Base-by-base conservation (phyloP, 2,113 vertebrate genomes). In the Scopus umbretta region DNA sequence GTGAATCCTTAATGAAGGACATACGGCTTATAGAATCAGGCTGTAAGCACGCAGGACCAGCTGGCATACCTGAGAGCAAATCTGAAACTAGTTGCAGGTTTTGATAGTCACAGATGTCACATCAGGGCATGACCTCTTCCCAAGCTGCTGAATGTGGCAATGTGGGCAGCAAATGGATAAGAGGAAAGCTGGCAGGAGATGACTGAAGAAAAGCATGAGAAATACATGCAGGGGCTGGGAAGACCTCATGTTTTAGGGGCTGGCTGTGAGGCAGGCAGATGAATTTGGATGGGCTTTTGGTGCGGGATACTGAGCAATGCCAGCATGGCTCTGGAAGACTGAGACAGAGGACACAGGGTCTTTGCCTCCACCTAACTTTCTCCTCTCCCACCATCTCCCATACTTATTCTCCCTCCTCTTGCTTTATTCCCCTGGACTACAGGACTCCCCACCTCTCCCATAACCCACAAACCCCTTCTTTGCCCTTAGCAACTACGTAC, bases 121-220 rank as follows among this genome's bases (percentile, higher is more conserved):
- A 2, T 52, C 26, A 91, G 63, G 56, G 20, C 52, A 71, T 15
- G 61, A 53, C 38, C 52, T 76, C 72, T 38, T 86, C 45, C 30
- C 43, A 83, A 49, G 49, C 22, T 65, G 52, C 47, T 71, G 52
- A 66, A 63, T 82, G 15, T 62, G 36, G 36, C 42, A 80, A 58
- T 27, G 23, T 26, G 38, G 9, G 23, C 1, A 3, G 36, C 10
- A 40, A 62, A 27, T 0, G 0, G 9, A 11, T 16, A 89, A 71
- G 23, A 86, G 10, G 52, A 63, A 80, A 72, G 38, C 18, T 70
- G 43, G 29, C 4, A 49, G 49, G 10, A n/a, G 13, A 22, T 47
- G 10, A 52, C 38, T 65, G 40, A 59, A 61, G 34, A 53, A 73
- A 90, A 65, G 4, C 29, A 68, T 25, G 21, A 47, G 10, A 72